Evolutionary conservation across 2,797 vertebrate species (phyloP).

Genomic region (Scolopax rusticola): DNA sequence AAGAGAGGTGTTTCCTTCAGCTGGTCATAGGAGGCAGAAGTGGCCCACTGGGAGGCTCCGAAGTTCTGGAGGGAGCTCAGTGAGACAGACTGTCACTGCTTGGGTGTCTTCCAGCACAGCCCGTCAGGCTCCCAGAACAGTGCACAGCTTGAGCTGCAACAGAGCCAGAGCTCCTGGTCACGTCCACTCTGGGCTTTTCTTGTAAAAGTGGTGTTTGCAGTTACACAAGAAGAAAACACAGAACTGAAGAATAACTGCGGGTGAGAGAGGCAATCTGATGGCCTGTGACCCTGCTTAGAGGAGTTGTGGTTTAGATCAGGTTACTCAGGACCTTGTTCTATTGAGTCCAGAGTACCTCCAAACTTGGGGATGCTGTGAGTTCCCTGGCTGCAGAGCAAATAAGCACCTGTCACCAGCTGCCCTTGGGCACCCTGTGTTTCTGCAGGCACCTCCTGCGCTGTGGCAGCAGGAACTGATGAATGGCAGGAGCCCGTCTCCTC

Average conservation of each 20-base stretch:
- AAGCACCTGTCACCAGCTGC: background rate
- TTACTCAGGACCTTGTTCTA: background rate
- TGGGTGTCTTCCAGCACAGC: background rate
- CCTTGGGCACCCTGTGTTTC: background rate
- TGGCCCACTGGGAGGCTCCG: background rate
- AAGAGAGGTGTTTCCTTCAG: background rate
- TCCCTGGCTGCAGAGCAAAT: background rate
- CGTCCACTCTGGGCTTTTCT: accelerated
- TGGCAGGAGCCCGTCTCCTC: background rate
- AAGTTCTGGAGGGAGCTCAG: background rate
- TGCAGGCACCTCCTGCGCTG: background rate
- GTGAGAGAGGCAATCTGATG: background rate
- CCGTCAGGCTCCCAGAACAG: background rate
- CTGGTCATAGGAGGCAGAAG: background rate
- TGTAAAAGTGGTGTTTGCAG: background rate
- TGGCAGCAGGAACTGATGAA: background rate
- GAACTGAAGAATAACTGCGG: background rate
- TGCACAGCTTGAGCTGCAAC: background rate
- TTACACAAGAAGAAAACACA: background rate
- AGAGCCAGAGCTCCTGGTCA: background rate
- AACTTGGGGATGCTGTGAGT: background rate
- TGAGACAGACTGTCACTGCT: background rate
- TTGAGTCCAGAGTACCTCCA: background rate
- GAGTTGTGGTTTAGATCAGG: background rate
- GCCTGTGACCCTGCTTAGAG: background rate